These are phyloP conservation scores for Ericerus pela DNA, from an alignment of 1,140 invertebrate genomes.

Conservation along the genomic window DNA sequence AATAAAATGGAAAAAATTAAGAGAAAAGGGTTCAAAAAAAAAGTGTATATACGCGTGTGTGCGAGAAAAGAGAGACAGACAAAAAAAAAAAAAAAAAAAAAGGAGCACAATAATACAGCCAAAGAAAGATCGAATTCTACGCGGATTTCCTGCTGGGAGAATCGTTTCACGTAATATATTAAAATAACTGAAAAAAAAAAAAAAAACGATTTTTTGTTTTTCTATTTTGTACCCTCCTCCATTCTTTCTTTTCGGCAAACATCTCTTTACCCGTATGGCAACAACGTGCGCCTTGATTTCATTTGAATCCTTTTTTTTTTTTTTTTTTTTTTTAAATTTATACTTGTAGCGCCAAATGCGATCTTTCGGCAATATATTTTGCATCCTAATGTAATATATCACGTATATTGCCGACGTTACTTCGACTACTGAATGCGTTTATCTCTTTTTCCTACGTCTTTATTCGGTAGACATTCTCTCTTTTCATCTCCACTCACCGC, in stretches of 20 bases:
- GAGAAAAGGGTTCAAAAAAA: too few species aligned
- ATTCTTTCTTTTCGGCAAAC: slow-evolving; percentile 9
- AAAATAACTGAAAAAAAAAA: too few species aligned
- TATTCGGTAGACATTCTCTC: neutral
- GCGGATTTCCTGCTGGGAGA: slow-evolving; percentile 6
- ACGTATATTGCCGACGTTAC: slow-evolving; percentile 11
- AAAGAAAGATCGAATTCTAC: slow-evolving; percentile 9
- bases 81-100: too few species aligned
- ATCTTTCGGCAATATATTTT: slow-evolving; percentile 11
- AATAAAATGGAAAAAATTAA: too few species aligned
- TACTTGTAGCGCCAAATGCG: slow-evolving; percentile 7
- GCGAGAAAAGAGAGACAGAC: too few species aligned
- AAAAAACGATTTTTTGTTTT: too few species aligned
- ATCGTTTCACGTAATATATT: slow-evolving; percentile 11
- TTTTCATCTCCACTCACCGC: neutral
- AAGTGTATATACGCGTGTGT: too few species aligned
- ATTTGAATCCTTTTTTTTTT: slow-evolving; percentile 11
- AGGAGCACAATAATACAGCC: neutral
- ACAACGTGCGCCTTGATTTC: slow-evolving; percentile 11
- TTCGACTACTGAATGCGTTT: slow-evolving; percentile 8
- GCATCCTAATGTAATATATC: slow-evolving; percentile 12
- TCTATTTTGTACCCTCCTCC: too few species aligned
- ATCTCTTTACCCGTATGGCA: slow-evolving; percentile 1
- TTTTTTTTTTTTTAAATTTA: slow-evolving; percentile 13
- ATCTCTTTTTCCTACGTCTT: slow-evolving; percentile 8